Conservation (phyloP, 53 echinoderm and acorn worm genomes). For the Antedon mediterranea region DNA sequence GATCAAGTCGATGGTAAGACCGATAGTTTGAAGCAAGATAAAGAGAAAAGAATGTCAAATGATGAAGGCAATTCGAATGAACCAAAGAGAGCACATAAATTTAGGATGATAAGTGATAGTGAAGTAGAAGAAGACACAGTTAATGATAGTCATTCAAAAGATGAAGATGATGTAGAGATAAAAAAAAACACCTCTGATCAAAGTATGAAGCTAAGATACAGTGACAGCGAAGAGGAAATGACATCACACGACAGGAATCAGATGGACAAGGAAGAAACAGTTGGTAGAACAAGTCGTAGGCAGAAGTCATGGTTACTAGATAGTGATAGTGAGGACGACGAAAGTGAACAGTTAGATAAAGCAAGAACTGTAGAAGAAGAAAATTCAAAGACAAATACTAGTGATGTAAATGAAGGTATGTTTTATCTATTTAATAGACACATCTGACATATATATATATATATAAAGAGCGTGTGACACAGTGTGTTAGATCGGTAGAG, state of each 20-base stretch:
- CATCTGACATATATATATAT: too few species aligned
- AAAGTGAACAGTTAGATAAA: neutral
- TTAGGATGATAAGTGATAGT: too few species aligned
- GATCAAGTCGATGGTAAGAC: too few species aligned
- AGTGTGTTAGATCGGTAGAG: too few species aligned
- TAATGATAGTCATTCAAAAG: neutral
- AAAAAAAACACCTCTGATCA: neutral
- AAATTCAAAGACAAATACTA: too few species aligned
- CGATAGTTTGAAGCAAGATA: too few species aligned
- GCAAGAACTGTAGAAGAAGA: neutral
- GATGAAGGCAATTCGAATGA: too few species aligned
- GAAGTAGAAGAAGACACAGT: neutral
- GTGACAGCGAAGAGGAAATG: neutral
- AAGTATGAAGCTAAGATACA: neutral
- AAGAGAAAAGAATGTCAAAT: too few species aligned
- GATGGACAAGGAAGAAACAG: neutral
- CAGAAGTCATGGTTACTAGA: neutral
- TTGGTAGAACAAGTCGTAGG: neutral
- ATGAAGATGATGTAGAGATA: neutral
- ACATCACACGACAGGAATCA: neutral
- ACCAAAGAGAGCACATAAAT: too few species aligned
- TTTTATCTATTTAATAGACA: too few species aligned
- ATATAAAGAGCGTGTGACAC: too few species aligned
- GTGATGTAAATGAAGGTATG: too few species aligned
- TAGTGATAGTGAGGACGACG: neutral